Conservation (phyloP, 2,888 invertebrate genomes). For the Tenthredo mesomela region DNA sequence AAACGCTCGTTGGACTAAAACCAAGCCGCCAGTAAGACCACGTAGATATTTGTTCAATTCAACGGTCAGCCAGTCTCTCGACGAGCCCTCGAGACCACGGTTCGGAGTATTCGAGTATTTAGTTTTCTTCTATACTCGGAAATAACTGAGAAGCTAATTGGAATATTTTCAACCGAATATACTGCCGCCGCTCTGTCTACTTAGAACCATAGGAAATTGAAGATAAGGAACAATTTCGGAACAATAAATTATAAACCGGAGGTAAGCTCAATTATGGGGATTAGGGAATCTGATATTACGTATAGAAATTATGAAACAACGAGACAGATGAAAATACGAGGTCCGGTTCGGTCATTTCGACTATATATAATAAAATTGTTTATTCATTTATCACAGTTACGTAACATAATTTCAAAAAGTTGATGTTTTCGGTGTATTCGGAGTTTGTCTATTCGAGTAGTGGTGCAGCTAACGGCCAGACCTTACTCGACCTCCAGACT, state of each 20-base stretch:
- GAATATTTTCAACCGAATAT: neutral
- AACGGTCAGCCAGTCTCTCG: neutral
- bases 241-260: neutral
- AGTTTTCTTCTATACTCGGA: neutral
- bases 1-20: neutral
- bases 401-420: neutral
- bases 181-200: neutral
- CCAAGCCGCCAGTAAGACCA: neutral
- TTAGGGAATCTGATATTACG: no score
- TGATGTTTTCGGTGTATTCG: neutral
- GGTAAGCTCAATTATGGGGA: neutral
- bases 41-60: slow-evolving; percentile 10
- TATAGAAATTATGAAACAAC: no score
- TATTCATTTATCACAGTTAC: neutral
- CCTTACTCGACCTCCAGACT: slow-evolving; percentile 5
- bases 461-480: neutral
- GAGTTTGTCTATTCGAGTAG: neutral
- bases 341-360: no score
- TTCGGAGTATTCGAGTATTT: neutral
- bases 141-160: neutral
- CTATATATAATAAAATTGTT: no score
- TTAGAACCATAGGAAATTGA: neutral
- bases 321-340: no score
- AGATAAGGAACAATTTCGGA: neutral
- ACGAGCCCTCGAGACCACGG: neutral